These are phyloP conservation scores for Dendrocincla fuliginosa DNA, from an alignment of 2,797 vertebrate genomes.

Conservation along the genomic window DNA sequence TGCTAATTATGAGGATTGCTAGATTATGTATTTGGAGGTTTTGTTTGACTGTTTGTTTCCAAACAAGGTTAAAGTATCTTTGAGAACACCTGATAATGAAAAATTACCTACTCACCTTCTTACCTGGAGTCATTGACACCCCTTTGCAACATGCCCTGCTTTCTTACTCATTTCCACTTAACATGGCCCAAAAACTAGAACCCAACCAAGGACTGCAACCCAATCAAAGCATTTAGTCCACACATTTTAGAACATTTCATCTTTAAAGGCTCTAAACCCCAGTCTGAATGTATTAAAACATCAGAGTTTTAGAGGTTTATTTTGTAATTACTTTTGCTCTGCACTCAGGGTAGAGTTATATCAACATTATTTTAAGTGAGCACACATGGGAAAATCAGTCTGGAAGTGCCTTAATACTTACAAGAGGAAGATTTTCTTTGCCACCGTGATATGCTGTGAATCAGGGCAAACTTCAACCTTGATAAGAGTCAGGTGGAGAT, in stretches of 20 bases:
- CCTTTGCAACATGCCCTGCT: neutral
- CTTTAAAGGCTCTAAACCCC: neutral
- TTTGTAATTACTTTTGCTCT: neutral
- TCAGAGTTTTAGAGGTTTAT: neutral
- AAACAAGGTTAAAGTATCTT: slow-evolving; percentile 3
- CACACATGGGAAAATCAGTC: fast-evolving
- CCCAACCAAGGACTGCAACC: neutral
- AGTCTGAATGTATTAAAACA: neutral
- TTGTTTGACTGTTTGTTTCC: slow-evolving; percentile 13
- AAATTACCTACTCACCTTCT: neutral
- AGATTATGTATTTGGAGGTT: neutral
- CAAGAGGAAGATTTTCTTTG: neutral
- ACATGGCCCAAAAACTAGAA: neutral
- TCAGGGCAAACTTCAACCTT: neutral
- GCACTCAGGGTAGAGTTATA: neutral
- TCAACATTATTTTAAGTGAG: neutral
- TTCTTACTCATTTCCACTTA: neutral
- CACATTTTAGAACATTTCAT: neutral
- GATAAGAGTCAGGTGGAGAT: neutral
- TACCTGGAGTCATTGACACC: neutral
- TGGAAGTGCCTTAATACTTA: neutral
- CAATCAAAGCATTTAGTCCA: neutral
- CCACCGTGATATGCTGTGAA: neutral
- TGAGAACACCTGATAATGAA: neutral
- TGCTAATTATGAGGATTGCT: slow-evolving; percentile 6